Base-by-base conservation (phyloP, 2,888 invertebrate genomes). In the Prosopocoilus inquinatus region DNA sequence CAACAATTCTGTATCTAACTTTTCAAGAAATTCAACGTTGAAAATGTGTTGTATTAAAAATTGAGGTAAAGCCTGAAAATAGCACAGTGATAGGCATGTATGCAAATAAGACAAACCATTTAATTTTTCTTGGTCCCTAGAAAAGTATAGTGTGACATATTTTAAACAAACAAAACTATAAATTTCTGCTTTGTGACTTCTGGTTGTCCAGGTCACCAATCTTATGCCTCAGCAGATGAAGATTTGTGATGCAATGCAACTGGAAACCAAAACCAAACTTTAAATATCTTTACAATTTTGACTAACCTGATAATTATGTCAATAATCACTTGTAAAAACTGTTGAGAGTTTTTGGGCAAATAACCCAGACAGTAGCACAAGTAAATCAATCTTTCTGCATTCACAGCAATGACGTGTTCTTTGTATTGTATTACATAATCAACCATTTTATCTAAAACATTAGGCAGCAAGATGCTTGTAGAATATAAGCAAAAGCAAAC, bases 1-100 rank as follows among this genome's bases (percentile, higher is more conserved):
- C 45, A 78, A 74, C 47, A 85, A 77, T 71, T 85, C 84, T 4
- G 76, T 74, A 64, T 86, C 85, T 1, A 85, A 69, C 61, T 80
- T 78, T 61, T 83, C 81, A 62, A 86, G 78, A 67, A 85, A 85
- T 50, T 80, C 77, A 1, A 83, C 79, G 60, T 81, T 82, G 68
- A 85, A 86, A 41, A 85, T 80, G 61, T 78, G 75, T 63, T 81
- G 78, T 15, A 84, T 76, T 9, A 85, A 71, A 15, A 77, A 71
- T 46, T 75, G 74, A 0, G 83, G 79, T 41, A 85, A 71, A 9
- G 72, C 67, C 61, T 82, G 78, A 63, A 80, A 84, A 68, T 75
- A 84, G 57, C 81, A 79, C 9, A 85, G 67, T 0, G 82, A 77
- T 12, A 85, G 65, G 41, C 80, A 79, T 9, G 79, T 73, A 63